Conservation (phyloP, 92 coral and sea anemone genomes). For the Phenganax subtilis region DNA sequence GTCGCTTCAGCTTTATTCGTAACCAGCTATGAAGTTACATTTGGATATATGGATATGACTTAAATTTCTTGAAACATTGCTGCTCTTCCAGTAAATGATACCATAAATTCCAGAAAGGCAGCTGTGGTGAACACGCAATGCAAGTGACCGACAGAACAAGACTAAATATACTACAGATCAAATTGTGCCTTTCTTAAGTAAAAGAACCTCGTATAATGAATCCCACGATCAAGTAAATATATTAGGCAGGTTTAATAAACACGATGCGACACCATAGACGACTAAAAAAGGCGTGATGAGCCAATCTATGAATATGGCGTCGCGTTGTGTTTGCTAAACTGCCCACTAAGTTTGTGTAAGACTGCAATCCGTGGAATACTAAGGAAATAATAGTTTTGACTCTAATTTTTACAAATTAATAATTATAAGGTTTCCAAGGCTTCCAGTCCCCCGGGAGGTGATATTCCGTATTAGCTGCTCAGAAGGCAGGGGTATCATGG, state of each 20-base stretch:
- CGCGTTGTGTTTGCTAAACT: neutral
- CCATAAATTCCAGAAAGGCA: too few species aligned
- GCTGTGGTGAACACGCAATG: too few species aligned
- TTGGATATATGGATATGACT: too few species aligned
- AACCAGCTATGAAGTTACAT: too few species aligned
- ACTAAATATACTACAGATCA: too few species aligned
- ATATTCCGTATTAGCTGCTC: conserved; percentile 22
- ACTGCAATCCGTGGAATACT: neutral
- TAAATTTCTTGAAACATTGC: too few species aligned
- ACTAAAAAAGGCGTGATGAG: neutral
- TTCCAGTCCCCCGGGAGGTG: conserved; percentile 25
- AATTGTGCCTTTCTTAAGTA: too few species aligned
- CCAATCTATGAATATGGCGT: neutral
- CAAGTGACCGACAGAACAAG: too few species aligned
- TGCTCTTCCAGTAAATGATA: too few species aligned
- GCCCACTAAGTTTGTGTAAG: neutral
- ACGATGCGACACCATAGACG: neutral
- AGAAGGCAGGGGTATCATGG: neutral
- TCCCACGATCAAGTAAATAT: neutral
- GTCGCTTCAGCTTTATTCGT: too few species aligned
- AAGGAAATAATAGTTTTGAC: neutral
- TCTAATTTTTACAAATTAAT: neutral
- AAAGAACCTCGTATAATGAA: too few species aligned
- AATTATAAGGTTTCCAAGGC: conserved; percentile 6
- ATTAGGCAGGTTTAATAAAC: neutral